phyloP scores from a whole-genome alignment of 1,140 invertebrate species.

The Megalonaias nervosa region DNA sequence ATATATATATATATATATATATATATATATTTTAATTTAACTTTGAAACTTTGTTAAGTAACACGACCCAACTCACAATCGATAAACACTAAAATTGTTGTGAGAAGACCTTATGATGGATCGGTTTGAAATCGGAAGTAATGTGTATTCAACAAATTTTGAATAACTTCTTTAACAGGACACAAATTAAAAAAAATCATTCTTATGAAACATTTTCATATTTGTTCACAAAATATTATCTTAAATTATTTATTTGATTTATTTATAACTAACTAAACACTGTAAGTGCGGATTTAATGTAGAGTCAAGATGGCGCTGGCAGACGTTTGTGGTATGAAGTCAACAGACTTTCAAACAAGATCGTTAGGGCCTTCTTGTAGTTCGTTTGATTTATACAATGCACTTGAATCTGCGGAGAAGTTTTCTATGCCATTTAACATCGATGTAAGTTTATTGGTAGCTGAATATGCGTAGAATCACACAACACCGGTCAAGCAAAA shows the following conservation, averaged over 20 bases:
- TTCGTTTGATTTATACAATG: constrained; percentile 32
- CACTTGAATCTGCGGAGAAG: constrained; percentile 46
- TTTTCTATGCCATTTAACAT: constrained; percentile 59
- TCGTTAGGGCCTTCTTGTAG: constrained; percentile 18
- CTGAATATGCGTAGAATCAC: too few relatives aligned
- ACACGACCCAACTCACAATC: too few relatives aligned
- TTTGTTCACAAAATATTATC: not conserved
- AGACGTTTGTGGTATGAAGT: constrained; percentile 59
- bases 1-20: too few relatives aligned
- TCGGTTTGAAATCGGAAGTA: constrained; percentile 1
- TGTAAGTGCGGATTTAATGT: not conserved
- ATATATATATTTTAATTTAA: too few relatives aligned
- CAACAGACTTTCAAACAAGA: constrained; percentile 36
- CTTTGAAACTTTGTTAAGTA: too few relatives aligned
- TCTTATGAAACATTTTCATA: not conserved
- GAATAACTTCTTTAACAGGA: not conserved
- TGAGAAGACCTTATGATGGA: not conserved
- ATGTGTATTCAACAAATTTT: not conserved
- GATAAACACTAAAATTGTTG: too few relatives aligned
- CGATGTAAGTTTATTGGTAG: constrained; percentile 52
- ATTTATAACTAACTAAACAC: not conserved
- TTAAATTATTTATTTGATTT: not conserved
- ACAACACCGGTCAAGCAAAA: too few relatives aligned
- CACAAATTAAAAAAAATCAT: not conserved
- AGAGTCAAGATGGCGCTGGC: constrained; percentile 63